Evolutionary conservation across 1,140 invertebrate species (phyloP).

Genomic region (Rhopalosiphum padi): DNA sequence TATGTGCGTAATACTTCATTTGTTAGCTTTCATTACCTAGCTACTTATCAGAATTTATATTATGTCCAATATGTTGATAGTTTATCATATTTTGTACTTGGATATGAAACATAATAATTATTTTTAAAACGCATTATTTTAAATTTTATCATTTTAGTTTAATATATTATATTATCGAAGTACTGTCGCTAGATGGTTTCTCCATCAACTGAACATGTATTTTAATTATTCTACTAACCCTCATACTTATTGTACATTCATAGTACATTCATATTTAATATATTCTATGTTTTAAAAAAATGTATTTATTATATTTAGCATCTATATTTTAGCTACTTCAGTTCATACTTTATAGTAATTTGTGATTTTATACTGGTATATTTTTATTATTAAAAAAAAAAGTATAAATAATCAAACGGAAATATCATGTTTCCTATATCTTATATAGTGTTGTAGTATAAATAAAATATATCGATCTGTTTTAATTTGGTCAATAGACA

Average conservation of each 20-base stretch:
- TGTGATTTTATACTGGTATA: background rate
- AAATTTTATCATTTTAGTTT: background rate
- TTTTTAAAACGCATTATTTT: background rate
- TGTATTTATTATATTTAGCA: too few species aligned
- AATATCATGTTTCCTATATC: background rate
- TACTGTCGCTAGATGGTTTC: background rate
- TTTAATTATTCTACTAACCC: background rate
- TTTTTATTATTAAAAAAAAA: too few species aligned
- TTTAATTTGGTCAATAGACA: background rate
- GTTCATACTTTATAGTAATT: background rate
- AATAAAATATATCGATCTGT: background rate
- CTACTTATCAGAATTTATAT: too few species aligned
- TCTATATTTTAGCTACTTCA: too few species aligned
- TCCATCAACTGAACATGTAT: background rate
- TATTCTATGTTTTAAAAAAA: too few species aligned
- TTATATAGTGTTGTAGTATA: background rate
- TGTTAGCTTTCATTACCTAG: background rate
- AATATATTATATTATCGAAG: background rate
- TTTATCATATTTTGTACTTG: background rate
- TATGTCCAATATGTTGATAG: too few species aligned
- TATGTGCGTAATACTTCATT: background rate
- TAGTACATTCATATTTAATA: too few species aligned
- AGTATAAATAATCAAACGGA: background rate
- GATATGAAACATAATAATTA: background rate
- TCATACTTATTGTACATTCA: background rate